These are phyloP conservation scores for Apogon hyalosoma DNA, from an alignment of 2,797 vertebrate genomes.

Conservation along the genomic window DNA sequence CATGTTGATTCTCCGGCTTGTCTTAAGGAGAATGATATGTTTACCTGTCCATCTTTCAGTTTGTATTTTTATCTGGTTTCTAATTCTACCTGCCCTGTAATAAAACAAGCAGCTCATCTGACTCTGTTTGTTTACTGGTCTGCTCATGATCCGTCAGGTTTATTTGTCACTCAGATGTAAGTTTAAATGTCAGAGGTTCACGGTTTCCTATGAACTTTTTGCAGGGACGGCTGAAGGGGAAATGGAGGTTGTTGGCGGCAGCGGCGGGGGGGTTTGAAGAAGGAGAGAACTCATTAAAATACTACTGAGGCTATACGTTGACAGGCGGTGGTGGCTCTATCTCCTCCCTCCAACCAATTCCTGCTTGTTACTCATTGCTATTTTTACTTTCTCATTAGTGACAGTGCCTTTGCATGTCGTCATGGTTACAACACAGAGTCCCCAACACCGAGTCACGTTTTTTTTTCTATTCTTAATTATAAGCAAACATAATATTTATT, in stretches of 20 bases:
- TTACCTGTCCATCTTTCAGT: slow-evolving; percentile 46
- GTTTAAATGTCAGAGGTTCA: slow-evolving; percentile 19
- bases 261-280: neutral
- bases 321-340: neutral
- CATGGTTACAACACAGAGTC: no score
- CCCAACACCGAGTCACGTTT: no score
- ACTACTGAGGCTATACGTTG: no score
- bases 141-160: slow-evolving; percentile 25
- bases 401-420: no score
- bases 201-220: neutral
- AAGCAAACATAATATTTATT: no score
- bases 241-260: neutral
- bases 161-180: slow-evolving; percentile 8
- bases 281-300: neutral
- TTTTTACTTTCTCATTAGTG: no score
- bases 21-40: slow-evolving; percentile 24
- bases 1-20: slow-evolving; percentile 17
- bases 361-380: neutral
- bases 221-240: neutral
- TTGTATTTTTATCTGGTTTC: slow-evolving; percentile 48
- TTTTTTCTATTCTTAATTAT: no score
- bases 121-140: slow-evolving; percentile 25
- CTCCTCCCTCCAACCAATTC: neutral
- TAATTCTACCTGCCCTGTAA: slow-evolving; percentile 45
- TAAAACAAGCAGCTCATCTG: slow-evolving; percentile 7